Base-by-base conservation (phyloP, 2,888 invertebrate species). In the Nyleta sp. region DNA sequence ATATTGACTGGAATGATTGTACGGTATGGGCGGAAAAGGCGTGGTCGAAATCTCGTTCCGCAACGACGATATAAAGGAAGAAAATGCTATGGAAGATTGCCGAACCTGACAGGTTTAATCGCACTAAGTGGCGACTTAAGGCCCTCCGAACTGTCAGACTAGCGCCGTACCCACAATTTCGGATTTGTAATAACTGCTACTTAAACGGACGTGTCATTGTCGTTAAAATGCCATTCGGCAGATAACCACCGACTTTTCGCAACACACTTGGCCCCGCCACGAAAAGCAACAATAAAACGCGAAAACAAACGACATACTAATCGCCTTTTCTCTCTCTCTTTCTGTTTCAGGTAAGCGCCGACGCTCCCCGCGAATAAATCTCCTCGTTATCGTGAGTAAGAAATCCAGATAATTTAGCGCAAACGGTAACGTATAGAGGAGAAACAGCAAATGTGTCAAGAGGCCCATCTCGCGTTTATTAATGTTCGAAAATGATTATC, bases 31-130 rank as follows among this genome's bases (percentile, higher is more conserved):
- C 74, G 78, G 80, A 78, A 80, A 65, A 82, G 81, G 80, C 75
- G 78, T 64, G 82, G 81, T 77, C 78, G 77, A 78, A 81, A 80
- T 80, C 80, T 75, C 73, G 70, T 72, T 48, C 28, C 53, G 24
- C 52, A 67, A 38, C 13, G 40, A 60, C 62, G 50, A 24, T 67
- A 80, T 57, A 78, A 72, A 80, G 67, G 67, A 42, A 78, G 57
- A 62, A 59, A 78, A 65, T 60, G 70, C 57, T 33, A 52, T 22
- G 71, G 67, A 50, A 67, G 74, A 78, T 60, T 62, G 74, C 70
- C 55, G 40, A 81, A 83, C 78, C 80, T 83, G 85, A 86, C 84
- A 80, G 79, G 83, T 84, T 88, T 86, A 88, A 87, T 88, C 87
- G 85, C 84, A 82, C 85, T 84, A 85, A 88, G 87, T 87, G 85